Conservation (phyloP, 2,113 vertebrate species). For the Xiphophorus maculatus region DNA sequence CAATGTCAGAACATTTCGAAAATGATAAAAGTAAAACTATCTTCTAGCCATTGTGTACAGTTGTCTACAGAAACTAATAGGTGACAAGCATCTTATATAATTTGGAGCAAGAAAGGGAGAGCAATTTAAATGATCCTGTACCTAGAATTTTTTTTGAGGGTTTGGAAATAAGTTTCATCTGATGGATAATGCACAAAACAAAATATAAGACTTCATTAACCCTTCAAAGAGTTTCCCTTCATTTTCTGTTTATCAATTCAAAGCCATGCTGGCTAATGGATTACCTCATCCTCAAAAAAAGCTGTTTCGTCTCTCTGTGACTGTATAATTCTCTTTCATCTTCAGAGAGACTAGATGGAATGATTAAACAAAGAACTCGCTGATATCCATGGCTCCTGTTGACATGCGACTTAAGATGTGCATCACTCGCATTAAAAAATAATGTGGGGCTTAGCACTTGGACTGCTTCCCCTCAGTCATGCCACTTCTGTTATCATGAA, state of each 20-base stretch:
- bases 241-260: conserved; percentile 63
- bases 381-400: conserved; percentile 55
- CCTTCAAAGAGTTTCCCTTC: conserved; percentile 34
- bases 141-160: conserved; percentile 31
- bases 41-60: conserved; percentile 38
- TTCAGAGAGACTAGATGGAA: conserved; percentile 68
- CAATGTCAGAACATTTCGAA: conserved; percentile 35
- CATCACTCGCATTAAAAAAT: conserved; percentile 60
- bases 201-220: conserved; percentile 50
- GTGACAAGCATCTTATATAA: conserved; percentile 59
- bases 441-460: conserved; percentile 38
- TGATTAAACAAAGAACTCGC: conserved; percentile 70
- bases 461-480: conserved; percentile 9
- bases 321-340: conserved; percentile 80
- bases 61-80: conserved; percentile 55
- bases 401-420: conserved; percentile 59
- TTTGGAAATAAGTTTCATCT: conserved; percentile 51
- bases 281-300: conserved; percentile 77
- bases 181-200: conserved; percentile 37
- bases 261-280: conserved; percentile 72
- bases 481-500: conserved; percentile 4
- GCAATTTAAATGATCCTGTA: conserved; percentile 39
- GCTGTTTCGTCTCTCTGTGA: conserved; percentile 60
- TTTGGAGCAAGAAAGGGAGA: conserved; percentile 18
- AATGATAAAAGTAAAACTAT: conserved; percentile 50